Percentiles rank a stretch among this genome's conserved stretches.
Evolutionary conservation across 1,140 invertebrate genomes (phyloP).

Genomic region (Meloidogyne chitwoodi): DNA sequence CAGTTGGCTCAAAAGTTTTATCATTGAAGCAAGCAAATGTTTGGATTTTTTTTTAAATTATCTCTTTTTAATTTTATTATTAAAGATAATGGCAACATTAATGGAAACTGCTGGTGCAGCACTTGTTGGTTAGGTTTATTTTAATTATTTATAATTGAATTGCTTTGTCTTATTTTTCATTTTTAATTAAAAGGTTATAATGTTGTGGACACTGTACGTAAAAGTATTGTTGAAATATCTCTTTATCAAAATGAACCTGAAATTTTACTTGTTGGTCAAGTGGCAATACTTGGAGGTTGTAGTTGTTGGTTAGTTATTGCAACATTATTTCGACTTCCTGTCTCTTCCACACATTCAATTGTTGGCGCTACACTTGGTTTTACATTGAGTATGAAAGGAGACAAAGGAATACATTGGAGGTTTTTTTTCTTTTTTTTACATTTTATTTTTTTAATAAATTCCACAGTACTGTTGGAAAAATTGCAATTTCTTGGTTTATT

Average conservation of each 20-base stretch:
- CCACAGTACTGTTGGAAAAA: constrained; percentile 60
- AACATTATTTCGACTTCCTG: constrained; percentile 84
- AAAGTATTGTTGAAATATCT: constrained; percentile 39
- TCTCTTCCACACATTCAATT: constrained; percentile 87
- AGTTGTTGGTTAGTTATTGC: constrained; percentile 80
- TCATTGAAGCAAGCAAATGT: constrained; percentile 27
- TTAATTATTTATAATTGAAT: background rate
- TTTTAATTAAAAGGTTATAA: constrained; percentile 20
- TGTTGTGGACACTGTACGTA: constrained; percentile 41
- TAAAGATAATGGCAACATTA: constrained; percentile 28
- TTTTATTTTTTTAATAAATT: background rate
- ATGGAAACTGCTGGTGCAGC: constrained; percentile 56
- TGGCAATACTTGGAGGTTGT: constrained; percentile 63
- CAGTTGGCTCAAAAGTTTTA: constrained; percentile 70
- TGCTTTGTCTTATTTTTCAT: no score
- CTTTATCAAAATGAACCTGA: constrained; percentile 30
- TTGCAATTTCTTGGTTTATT: constrained; percentile 86
- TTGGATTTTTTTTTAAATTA: background rate
- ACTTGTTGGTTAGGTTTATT: constrained; percentile 60
- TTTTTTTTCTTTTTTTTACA: constrained; percentile 68
- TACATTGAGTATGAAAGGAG: constrained; percentile 81
- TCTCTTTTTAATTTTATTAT: background rate
- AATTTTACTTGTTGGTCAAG: constrained; percentile 52
- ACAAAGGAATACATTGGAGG: constrained; percentile 77
- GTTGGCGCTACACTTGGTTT: constrained; percentile 93